Percentiles rank a stretch among this genome's conserved stretches.
phyloP scores from a whole-genome alignment of 2,113 vertebrate genomes.

The Colius striatus region DNA sequence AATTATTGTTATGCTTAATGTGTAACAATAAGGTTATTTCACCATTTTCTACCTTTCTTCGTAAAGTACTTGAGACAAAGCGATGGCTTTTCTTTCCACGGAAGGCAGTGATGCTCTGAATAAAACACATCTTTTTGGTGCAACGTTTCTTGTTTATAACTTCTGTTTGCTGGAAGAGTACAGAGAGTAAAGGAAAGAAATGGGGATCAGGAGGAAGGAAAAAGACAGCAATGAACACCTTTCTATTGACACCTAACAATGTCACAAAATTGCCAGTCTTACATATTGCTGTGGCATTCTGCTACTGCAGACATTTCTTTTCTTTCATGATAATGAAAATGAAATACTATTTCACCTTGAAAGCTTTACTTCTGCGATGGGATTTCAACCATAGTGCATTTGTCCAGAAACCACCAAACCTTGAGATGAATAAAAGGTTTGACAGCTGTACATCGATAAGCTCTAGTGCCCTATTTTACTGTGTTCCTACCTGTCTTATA shows the following conservation, averaged over 20 bases:
- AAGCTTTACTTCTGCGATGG: slow-evolving; percentile 27
- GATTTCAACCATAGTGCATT: slow-evolving; percentile 33
- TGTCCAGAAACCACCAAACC: slow-evolving; percentile 28
- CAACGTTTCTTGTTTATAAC: not conserved
- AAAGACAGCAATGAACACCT: not conserved
- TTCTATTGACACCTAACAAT: not conserved
- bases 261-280: not conserved
- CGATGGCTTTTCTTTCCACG: accelerated
- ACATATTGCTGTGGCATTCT: not conserved
- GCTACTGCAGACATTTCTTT: slow-evolving; percentile 2
- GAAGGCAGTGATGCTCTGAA: not conserved
- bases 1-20: not conserved
- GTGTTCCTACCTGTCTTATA: not conserved
- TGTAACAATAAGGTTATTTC: not conserved
- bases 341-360: slow-evolving; percentile 51
- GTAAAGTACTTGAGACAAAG: not conserved
- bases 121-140: not conserved
- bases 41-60: not conserved
- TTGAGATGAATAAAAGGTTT: slow-evolving; percentile 50
- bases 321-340: slow-evolving; percentile 37
- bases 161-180: not conserved
- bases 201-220: not conserved
- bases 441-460: slow-evolving; percentile 12
- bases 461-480: slow-evolving; percentile 15
- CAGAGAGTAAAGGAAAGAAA: not conserved